Conservation (phyloP, 2,113 vertebrate genomes). For the Forbesichthys agassizii region DNA sequence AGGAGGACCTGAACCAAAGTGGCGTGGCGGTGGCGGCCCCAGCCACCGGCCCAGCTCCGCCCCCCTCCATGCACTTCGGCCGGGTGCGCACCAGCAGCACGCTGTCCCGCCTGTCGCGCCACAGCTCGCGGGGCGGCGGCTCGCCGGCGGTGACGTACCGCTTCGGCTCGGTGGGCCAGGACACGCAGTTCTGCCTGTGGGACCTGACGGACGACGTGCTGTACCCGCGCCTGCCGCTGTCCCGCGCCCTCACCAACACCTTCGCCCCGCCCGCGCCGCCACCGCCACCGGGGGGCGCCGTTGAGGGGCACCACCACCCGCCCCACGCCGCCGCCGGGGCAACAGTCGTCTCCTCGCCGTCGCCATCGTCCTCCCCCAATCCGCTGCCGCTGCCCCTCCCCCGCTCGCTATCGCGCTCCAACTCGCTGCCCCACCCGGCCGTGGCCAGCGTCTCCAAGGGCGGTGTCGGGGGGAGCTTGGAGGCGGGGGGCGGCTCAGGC, state of each 20-base stretch:
- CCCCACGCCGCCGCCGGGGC: constrained; percentile 54
- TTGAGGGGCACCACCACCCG: constrained; percentile 77
- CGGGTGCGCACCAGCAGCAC: constrained; percentile 82
- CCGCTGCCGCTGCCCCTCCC: constrained; percentile 74
- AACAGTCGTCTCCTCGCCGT: constrained; percentile 49
- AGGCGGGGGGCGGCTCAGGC: not conserved
- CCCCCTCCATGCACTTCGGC: constrained; percentile 69
- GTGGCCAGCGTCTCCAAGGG: constrained; percentile 74
- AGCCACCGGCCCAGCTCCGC: not conserved
- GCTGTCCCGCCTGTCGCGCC: constrained; percentile 81
- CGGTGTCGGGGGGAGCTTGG: constrained; percentile 39
- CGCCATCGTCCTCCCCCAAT: constrained; percentile 59
- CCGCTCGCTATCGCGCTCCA: constrained; percentile 87
- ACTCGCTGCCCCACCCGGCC: constrained; percentile 87
- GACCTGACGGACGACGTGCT: constrained; percentile 88
- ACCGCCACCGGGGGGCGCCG: constrained; percentile 53
- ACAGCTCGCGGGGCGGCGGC: constrained; percentile 72
- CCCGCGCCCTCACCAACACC: constrained; percentile 83
- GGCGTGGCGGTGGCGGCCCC: not conserved
- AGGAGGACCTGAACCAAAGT: constrained; percentile 78
- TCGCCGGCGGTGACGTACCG: constrained; percentile 82
- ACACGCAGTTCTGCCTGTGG: constrained; percentile 93
- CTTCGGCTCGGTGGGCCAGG: constrained; percentile 91
- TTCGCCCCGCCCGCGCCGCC: constrained; percentile 67
- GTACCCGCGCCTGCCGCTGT: constrained; percentile 78